Conservation (phyloP, 2,113 vertebrate species). For the Symphodus melops region DNA sequence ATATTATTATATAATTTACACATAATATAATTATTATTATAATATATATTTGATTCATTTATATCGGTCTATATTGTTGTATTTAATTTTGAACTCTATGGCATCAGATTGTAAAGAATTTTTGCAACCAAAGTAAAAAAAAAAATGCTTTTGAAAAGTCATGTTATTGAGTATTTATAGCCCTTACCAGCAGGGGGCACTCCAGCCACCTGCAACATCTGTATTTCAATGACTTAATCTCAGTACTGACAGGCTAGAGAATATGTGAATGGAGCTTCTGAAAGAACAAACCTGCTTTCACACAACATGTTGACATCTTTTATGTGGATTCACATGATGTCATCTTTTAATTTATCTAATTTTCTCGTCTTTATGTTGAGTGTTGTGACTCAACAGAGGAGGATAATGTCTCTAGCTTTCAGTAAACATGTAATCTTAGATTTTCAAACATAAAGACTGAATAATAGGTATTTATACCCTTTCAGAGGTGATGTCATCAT, state of each 20-base stretch:
- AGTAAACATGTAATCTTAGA: slow-evolving; percentile 52
- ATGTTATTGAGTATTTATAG: slow-evolving; percentile 2
- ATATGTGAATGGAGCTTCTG: slow-evolving; percentile 12
- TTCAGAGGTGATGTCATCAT: slow-evolving; percentile 38
- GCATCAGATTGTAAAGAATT: too few relatives aligned
- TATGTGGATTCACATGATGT: slow-evolving; percentile 41
- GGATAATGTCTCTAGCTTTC: slow-evolving; percentile 43
- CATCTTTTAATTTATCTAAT: slow-evolving; percentile 37
- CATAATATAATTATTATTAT: too few relatives aligned
- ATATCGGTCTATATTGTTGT: too few relatives aligned
- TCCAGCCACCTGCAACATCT: slow-evolving; percentile 15
- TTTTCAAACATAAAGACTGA: slow-evolving; percentile 32
- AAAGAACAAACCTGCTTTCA: slow-evolving; percentile 10
- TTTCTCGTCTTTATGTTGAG: slow-evolving; percentile 14
- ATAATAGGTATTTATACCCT: slow-evolving; percentile 57
- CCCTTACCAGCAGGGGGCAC: slow-evolving; percentile 55
- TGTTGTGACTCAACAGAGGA: slow-evolving; percentile 40
- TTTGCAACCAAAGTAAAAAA: too few relatives aligned
- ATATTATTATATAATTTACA: too few relatives aligned
- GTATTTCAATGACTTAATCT: neutral
- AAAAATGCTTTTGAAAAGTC: too few relatives aligned
- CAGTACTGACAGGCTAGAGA: neutral
- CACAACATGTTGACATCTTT: slow-evolving; percentile 23
- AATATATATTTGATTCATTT: too few relatives aligned
- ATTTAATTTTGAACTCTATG: too few relatives aligned